Percentiles rank a stretch among this genome's conserved stretches.
phyloP scores from a whole-genome alignment of 2,797 vertebrate species.

The Coranthus polyacanthus region DNA sequence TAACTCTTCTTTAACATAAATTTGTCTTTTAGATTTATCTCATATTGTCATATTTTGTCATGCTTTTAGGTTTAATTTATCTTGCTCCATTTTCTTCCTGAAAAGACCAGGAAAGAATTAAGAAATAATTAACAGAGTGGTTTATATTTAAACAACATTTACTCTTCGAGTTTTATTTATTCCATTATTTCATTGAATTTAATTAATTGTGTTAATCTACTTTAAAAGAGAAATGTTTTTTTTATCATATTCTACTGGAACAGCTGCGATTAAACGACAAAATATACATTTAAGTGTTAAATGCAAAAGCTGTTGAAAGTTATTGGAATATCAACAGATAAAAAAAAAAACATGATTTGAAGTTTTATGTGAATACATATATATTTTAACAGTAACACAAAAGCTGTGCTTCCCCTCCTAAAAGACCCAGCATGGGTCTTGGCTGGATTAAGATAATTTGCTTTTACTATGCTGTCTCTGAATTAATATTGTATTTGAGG shows the following conservation, averaged over 20 bases:
- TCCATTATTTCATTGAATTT: neutral
- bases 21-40: slow-evolving; percentile 3
- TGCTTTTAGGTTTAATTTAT: neutral
- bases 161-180: neutral
- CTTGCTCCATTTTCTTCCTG: slow-evolving; percentile 7
- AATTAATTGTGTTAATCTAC: neutral
- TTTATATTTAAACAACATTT: neutral
- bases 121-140: too few species aligned
- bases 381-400: neutral
- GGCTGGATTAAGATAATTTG: slow-evolving; percentile 63
- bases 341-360: neutral
- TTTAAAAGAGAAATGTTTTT: neutral
- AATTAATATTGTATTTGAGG: slow-evolving; percentile 68
- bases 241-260: neutral
- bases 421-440: slow-evolving; percentile 14
- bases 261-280: slow-evolving; percentile 15
- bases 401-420: neutral
- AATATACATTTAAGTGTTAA: neutral
- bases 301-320: neutral
- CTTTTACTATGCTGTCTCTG: slow-evolving; percentile 53
- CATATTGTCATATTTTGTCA: neutral
- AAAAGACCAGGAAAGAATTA: slow-evolving; percentile 14
- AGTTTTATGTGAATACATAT: neutral
- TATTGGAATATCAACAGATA: neutral
- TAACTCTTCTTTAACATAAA: slow-evolving; percentile 1